phyloP scores from a whole-genome alignment of 2,113 vertebrate genomes.

The Otolemur garnettii region DNA sequence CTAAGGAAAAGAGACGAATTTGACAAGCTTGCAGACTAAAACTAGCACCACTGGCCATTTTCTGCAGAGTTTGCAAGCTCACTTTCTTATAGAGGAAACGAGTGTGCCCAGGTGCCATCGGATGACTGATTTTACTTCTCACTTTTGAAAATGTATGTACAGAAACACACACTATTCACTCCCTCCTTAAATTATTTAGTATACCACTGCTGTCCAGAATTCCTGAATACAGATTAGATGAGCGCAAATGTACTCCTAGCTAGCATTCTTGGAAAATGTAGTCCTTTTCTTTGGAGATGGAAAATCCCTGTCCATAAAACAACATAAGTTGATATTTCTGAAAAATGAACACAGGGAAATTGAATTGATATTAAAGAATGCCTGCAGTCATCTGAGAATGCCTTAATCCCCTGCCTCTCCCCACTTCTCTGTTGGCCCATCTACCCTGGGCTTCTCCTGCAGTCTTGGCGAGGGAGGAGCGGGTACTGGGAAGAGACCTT shows the following conservation, averaged over 20 bases:
- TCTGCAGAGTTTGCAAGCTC: slow-evolving; percentile 75
- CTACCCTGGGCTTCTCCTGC: background rate
- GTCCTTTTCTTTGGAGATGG: background rate
- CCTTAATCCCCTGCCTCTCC: background rate
- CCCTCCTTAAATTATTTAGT: slow-evolving; percentile 76
- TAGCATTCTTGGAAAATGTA: slow-evolving; percentile 64
- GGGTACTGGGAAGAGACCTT: slow-evolving; percentile 30
- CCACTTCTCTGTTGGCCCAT: background rate
- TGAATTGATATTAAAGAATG: slow-evolving; percentile 41
- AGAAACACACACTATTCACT: background rate
- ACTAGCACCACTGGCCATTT: slow-evolving; percentile 65
- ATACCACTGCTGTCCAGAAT: slow-evolving; percentile 39
- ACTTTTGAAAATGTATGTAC: background rate
- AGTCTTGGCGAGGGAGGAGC: background rate
- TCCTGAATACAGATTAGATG: slow-evolving; percentile 46
- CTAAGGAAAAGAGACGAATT: slow-evolving; percentile 2
- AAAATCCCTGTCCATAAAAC: slow-evolving; percentile 43
- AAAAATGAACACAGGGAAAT: slow-evolving; percentile 52
- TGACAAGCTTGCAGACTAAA: background rate
- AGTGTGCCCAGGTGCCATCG: slow-evolving; percentile 75
- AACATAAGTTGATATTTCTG: slow-evolving; percentile 52
- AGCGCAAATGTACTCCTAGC: background rate
- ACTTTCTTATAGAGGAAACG: slow-evolving; percentile 80
- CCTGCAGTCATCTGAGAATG: background rate
- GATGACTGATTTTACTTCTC: slow-evolving; percentile 64